phyloP scores from a whole-genome alignment of 2,797 vertebrate species.

The Clarias platycephalus region DNA sequence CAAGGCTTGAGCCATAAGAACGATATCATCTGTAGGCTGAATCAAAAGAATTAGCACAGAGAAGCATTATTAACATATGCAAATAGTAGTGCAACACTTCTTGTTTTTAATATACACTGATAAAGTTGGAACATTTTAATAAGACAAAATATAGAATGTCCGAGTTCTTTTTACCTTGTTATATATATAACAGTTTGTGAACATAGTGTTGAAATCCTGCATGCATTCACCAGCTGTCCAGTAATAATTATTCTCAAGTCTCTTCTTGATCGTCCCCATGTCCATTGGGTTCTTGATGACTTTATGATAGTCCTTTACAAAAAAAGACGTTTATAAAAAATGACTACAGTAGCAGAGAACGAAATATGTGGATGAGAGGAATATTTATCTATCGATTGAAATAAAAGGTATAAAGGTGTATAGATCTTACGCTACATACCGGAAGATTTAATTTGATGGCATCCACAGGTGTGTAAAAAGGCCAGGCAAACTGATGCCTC shows the following conservation, averaged over 20 bases:
- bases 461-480: constrained; percentile 94
- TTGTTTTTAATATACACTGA: not conserved
- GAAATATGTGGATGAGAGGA: not conserved
- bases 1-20: constrained; percentile 95
- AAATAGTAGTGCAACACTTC: not conserved
- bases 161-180: constrained; percentile 81
- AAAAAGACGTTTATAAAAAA: not conserved
- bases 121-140: not conserved
- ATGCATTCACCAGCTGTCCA: constrained; percentile 98
- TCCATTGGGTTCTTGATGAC: constrained; percentile 98
- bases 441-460: constrained; percentile 91
- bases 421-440: constrained; percentile 68
- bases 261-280: constrained; percentile 97
- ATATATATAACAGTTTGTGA: constrained; percentile 98
- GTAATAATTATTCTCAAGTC: constrained; percentile 94
- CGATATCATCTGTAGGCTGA: constrained; percentile 96
- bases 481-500: constrained; percentile 98
- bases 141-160: not conserved
- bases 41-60: not conserved
- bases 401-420: not conserved
- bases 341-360: not conserved
- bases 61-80: not conserved
- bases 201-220: constrained; percentile 99
- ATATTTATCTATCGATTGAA: not conserved
- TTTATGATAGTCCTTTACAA: constrained; percentile 91